phyloP scores from a whole-genome alignment of 1,140 invertebrate genomes.

The Archegozetes longisetosus region DNA sequence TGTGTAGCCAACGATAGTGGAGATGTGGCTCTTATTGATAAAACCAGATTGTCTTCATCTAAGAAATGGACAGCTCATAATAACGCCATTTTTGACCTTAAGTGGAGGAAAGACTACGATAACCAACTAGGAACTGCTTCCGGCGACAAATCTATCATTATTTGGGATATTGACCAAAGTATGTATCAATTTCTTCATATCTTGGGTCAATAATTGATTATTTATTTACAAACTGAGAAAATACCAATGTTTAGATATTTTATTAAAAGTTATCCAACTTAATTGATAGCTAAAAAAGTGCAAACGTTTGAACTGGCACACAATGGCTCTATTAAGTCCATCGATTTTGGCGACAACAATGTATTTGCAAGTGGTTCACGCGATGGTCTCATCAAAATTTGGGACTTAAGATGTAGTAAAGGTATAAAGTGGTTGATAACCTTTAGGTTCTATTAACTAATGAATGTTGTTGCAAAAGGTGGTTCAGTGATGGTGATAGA shows the following conservation, averaged over 20 bases:
- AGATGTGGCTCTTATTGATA: slow-evolving; percentile 45
- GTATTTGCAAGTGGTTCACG: slow-evolving; percentile 68
- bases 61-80: slow-evolving; percentile 5
- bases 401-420: slow-evolving; percentile 43
- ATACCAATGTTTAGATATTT: background rate
- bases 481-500: background rate
- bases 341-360: slow-evolving; percentile 21
- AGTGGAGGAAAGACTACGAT: slow-evolving; percentile 3
- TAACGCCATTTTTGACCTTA: slow-evolving; percentile 14
- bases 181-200: too few relatives aligned
- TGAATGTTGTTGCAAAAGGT: background rate
- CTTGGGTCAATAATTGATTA: background rate
- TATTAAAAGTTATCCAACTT: background rate
- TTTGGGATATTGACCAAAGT: slow-evolving; percentile 47
- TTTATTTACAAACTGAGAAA: background rate
- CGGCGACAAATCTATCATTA: slow-evolving; percentile 57
- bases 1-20: slow-evolving; percentile 63
- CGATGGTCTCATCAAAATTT: slow-evolving; percentile 64
- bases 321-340: slow-evolving; percentile 9
- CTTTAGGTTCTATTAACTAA: background rate
- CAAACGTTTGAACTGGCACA: slow-evolving; percentile 26
- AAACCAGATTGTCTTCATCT: background rate
- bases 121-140: slow-evolving; percentile 51
- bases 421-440: background rate
- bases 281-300: background rate